Percentiles rank a stretch among this genome's conserved stretches.
Conservation (phyloP, 1,140 invertebrate genomes). For the Idris sp. region DNA sequence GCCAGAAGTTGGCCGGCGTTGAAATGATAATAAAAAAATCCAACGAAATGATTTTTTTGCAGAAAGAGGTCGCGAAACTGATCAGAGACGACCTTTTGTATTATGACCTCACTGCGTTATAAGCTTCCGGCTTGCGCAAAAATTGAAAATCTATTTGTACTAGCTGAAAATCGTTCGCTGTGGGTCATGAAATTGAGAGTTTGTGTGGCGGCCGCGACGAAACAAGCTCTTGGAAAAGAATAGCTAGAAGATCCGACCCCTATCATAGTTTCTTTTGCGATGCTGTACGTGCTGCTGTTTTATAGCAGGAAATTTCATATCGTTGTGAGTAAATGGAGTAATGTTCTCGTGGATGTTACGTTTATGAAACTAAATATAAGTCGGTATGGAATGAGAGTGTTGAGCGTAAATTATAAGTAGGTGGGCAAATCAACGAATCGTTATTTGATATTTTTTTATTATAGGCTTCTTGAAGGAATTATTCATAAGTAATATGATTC, state of each 20-base stretch:
- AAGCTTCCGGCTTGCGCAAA: constrained; percentile 28
- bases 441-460: constrained; percentile 9
- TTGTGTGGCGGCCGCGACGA: constrained; percentile 26
- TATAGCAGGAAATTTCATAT: constrained; percentile 52
- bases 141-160: constrained; percentile 58
- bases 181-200: constrained; percentile 37
- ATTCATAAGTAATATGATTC: no score
- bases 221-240: constrained; percentile 27
- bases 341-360: constrained; percentile 23
- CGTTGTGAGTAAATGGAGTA: constrained; percentile 29
- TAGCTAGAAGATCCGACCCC: constrained; percentile 3
- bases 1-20: constrained; percentile 35
- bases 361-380: constrained; percentile 51
- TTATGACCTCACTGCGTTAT: constrained; percentile 22
- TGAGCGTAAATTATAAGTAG: constrained; percentile 6
- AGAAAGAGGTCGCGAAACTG: neutral
- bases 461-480: no score
- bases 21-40: constrained; percentile 42
- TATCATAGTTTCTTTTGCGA: constrained; percentile 7
- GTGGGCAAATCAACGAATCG: neutral
- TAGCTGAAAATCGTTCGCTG: constrained; percentile 37
- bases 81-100: constrained; percentile 39
- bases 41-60: no score
- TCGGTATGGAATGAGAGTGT: constrained; percentile 23
- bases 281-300: constrained; percentile 19